Base-by-base conservation (phyloP, 1,140 invertebrate genomes). In the Drosophila lacertosa region DNA sequence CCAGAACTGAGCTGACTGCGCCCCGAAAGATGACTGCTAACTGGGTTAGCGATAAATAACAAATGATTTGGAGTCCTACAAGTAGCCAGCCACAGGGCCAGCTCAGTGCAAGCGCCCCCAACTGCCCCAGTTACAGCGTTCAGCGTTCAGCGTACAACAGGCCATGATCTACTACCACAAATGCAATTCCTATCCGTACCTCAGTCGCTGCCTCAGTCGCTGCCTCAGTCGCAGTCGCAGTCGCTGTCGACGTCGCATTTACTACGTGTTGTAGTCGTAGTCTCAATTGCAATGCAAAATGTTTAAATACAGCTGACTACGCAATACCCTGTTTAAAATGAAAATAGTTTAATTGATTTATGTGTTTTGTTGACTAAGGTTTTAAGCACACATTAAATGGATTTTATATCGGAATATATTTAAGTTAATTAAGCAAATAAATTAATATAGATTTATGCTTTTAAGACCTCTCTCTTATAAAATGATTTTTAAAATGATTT, bases 101-200 rank as follows among this genome's bases (percentile, higher is more conserved):
- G 39, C 58, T 65, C 47, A 57, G 83, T 78, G 57, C 83, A 83
- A 44, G 60, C 72, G 82, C 63, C 83, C 71, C 67, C 32, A 71
- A 65, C 55, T 82, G 82, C 54, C 81, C 82, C 44, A 82, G 74
- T 88, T 88, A 74, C 47, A 58, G 16, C 4, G 35, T 11, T 4
- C 35, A 37, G 35, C 42, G 5, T 15, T 18, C 39, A 33, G 42
- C 53, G 80, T 67, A 63, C 65, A 77, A 54, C 69, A 75, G 81
- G 82, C 82, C 82, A 75, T 88, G 82, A 88, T 88, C 82, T 88
- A 88, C 82, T 88, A 81, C 74, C 82, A 81, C 70, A 77, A 40
- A 35, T 67, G 69, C 69, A 74, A 26, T 53, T 60, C 15, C 60
- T 35, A 45, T 68, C 26, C 26, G 44, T 40, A 20, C 40, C 40